These are phyloP conservation scores for Nebria ingens DNA, from an alignment of 1,140 invertebrate species.

Conservation along the genomic window DNA sequence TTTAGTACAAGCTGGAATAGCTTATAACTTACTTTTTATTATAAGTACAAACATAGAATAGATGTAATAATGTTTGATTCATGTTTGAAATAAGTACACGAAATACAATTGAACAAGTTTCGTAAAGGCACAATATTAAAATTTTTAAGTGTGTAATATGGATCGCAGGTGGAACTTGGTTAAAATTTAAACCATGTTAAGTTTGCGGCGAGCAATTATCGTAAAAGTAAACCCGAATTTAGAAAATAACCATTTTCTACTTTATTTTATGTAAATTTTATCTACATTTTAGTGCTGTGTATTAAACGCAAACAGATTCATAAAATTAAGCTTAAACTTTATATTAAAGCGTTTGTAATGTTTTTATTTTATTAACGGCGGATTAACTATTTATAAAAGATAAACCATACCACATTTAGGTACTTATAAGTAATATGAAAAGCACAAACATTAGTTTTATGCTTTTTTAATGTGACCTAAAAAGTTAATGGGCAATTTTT, in stretches of 20 bases:
- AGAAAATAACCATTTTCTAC: background rate
- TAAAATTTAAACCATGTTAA: background rate
- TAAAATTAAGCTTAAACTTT: background rate
- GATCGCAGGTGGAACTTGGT: background rate
- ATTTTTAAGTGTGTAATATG: background rate
- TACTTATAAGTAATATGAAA: too few relatives aligned
- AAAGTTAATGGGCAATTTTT: background rate
- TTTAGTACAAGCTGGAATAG: too few relatives aligned
- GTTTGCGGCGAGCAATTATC: background rate
- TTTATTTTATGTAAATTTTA: slow-evolving; percentile 4
- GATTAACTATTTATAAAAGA: too few relatives aligned
- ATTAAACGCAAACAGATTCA: background rate
- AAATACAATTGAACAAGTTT: too few relatives aligned
- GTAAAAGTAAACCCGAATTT: slow-evolving; percentile 1
- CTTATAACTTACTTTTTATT: background rate
- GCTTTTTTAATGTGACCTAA: too few relatives aligned
- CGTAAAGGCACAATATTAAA: background rate
- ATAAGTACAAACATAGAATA: background rate
- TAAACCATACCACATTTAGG: too few relatives aligned
- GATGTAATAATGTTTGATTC: background rate
- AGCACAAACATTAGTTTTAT: too few relatives aligned
- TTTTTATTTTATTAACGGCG: too few relatives aligned
- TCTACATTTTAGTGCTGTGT: background rate
- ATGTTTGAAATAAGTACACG: background rate
- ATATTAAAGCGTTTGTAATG: too few relatives aligned